Evolutionary conservation across 2,888 invertebrate species (phyloP).

Genomic region (Cephus rjabovi): DNA sequence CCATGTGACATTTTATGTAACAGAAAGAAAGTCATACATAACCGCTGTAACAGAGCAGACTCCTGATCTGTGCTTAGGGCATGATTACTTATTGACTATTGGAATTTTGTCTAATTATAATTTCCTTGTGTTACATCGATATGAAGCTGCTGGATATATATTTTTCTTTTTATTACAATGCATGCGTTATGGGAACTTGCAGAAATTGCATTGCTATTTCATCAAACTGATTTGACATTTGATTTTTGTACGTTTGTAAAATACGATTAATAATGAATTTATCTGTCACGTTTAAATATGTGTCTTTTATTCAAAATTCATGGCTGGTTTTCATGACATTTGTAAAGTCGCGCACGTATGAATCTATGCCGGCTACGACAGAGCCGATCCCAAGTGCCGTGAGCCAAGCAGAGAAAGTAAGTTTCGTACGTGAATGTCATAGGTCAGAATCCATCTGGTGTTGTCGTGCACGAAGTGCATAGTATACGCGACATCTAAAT

Average conservation of each 20-base stretch:
- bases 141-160: not conserved
- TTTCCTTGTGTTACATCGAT: not conserved
- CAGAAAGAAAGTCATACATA: conserved; percentile 13
- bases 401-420: conserved; percentile 58
- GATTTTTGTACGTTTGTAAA: not conserved
- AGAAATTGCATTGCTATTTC: not conserved
- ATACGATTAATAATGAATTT: conserved; percentile 10
- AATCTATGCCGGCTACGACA: conserved; percentile 24
- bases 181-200: not conserved
- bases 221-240: not conserved
- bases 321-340: conserved; percentile 43
- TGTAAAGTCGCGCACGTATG: conserved; percentile 40
- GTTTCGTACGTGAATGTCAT: conserved; percentile 60
- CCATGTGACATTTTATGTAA: conserved; percentile 16
- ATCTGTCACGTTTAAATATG: not conserved
- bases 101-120: not conserved
- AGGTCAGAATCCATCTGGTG: conserved; percentile 53
- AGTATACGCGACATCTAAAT: not conserved
- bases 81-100: not conserved
- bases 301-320: conserved; percentile 14
- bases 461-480: not conserved
- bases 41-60: not conserved
- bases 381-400: conserved; percentile 35
- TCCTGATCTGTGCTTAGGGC: not conserved
- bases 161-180: not conserved